Base-by-base conservation (phyloP, 2,888 invertebrate genomes). In the Octodonta nipae region DNA sequence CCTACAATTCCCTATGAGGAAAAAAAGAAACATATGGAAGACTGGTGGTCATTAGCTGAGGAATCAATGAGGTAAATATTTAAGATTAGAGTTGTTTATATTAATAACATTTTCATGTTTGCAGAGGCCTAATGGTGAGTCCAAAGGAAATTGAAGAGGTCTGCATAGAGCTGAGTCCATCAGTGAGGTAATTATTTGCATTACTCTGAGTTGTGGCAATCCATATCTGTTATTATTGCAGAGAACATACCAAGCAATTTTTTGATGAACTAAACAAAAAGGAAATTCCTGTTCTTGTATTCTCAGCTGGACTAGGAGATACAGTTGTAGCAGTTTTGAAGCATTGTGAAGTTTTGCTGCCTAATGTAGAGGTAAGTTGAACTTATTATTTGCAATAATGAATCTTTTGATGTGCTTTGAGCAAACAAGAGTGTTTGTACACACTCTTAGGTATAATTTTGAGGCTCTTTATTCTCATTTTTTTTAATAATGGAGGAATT, bases 251-350 rank as follows among this genome's bases (percentile, higher is more conserved):
- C 3, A 60, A 68, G 15, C 71, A 77, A 17, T 63, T 88, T 37
- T 75, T 89, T 43, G 49, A 66, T 7, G 68, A 67, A 46, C 65
- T 88, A 14, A 56, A 73, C 34, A 52, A 61, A 1, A 61, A 71
- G n/a, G 61, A 74, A 34, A 77, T 96, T 15, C 96, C 95, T 0
- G 68, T 93, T 32, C 62, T 96, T 37, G 84, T 96, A 26, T 93
- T 96, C 65, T 92, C 92, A 2, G 96, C 95, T 4, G 96, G 96
- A 0, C 68, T 93, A 7, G 93, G 93, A 0, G 84, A 96, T 58
- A 73, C 87, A 1, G 85, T 96, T 2, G 68, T 78, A 13, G 78
- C 81, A 2, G 73, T 87, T 15, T 64, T 96, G 22, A 66, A 68
- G 30, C 75, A 80, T 29, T 74, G 80, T 26, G 64, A 74, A 32